These are phyloP conservation scores for Xiphophorus couchianus DNA, from an alignment of 2,113 vertebrate genomes.

Conservation along the genomic window DNA sequence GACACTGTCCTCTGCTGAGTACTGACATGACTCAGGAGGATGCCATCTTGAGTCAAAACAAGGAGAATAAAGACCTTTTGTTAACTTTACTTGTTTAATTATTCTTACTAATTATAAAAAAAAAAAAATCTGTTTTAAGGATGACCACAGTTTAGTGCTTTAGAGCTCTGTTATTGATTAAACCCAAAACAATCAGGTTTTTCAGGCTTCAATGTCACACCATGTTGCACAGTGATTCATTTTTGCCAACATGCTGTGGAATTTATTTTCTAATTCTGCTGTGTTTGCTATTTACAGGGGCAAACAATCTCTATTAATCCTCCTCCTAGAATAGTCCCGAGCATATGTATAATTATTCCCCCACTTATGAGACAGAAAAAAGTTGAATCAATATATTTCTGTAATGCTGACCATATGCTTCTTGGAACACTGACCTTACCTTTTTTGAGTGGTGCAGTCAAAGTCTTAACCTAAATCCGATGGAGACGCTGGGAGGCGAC, in stretches of 20 bases:
- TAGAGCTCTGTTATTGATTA: not conserved
- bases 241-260: not conserved
- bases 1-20: constrained; percentile 48
- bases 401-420: not conserved
- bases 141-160: not conserved
- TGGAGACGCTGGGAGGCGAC: too few species aligned
- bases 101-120: not conserved
- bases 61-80: not conserved
- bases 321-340: constrained; percentile 22
- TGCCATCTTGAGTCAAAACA: constrained; percentile 1
- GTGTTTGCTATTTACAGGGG: constrained; percentile 15
- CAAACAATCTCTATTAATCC: constrained; percentile 25
- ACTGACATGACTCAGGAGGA: constrained; percentile 21
- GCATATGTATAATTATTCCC: constrained; percentile 14
- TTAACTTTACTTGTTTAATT: not conserved
- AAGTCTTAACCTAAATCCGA: too few species aligned
- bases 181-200: not conserved
- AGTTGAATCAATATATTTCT: not conserved
- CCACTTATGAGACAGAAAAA: not conserved
- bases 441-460: too few species aligned
- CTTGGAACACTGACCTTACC: not conserved
- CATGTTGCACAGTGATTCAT: constrained; percentile 5
- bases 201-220: not conserved
- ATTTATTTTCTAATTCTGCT: constrained; percentile 22
- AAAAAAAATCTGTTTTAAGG: not conserved